Evolutionary conservation across 2,888 invertebrate genomes (phyloP), one percentile per base, ranked within the genome.

Genomic region (Himalopsyche kuldschensis): DNA sequence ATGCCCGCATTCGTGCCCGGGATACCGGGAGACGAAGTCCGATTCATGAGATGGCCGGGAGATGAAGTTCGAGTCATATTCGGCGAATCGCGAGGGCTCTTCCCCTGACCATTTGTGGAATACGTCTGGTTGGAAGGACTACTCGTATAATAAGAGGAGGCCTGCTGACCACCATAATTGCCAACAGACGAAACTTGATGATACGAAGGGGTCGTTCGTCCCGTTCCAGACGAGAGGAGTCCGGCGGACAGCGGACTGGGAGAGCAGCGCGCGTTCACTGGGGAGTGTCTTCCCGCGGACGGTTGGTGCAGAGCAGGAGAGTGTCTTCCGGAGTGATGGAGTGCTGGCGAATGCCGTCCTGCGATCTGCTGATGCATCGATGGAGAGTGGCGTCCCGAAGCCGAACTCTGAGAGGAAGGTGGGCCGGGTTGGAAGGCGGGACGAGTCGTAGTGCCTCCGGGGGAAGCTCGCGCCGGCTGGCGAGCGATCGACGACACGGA

Each of bases 1-100:
- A 94, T 89, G 20, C 94, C 94, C 15, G 94, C 94, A 15, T 93
- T 93, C 75, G 93, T 93, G 84, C 93, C 93, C 79, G 94, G 90
- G 89, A 93, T 89, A 87, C 92, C 91, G 30, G 86, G 85, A 41
- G 85, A 85, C n/a, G 63, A 81, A 15, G 86, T 85, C 88, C 89
- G 47, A 89, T 82, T 87, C 17, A 88, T 88, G n/a, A 89, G 88
- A 17, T 89, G 89, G 79, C 88, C 88, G 69, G 89, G 88, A 84
- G 89, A 88, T 32, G 88, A 90, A 88, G 85, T 90, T 88, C 79
- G 91, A 89, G 85, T 90, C 88, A 87, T 84, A 75, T 86, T 87
- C 27, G 87, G 87, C 35, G 88, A 89, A 17, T 87, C 89, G 17
- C 89, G 88, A 17, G 91, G 90, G 82, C 87, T 87, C 76, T 86